Evolutionary conservation across 1,140 invertebrate genomes (phyloP).

Genomic region (Octopus bimaculoides): DNA sequence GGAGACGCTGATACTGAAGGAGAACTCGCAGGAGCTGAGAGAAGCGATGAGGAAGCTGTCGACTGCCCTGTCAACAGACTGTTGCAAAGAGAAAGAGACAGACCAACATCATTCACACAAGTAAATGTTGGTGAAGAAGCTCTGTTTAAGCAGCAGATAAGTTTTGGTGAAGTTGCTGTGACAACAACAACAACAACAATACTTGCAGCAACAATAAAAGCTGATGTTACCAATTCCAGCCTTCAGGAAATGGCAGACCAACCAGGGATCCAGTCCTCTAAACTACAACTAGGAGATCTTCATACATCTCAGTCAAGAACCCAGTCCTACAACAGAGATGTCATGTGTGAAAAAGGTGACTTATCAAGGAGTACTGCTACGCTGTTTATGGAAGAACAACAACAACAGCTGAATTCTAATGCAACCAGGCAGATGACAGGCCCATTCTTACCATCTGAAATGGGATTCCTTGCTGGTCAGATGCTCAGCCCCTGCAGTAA

Average conservation of each 20-base stretch:
- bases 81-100: too few relatives aligned
- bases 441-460: not conserved
- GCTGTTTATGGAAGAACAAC: too few relatives aligned
- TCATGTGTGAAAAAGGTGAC: not conserved
- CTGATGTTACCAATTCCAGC: not conserved
- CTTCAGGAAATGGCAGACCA: not conserved
- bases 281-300: not conserved
- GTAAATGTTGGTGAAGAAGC: too few relatives aligned
- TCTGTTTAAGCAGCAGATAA: too few relatives aligned
- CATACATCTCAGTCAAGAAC: not conserved
- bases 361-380: too few relatives aligned
- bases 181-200: too few relatives aligned
- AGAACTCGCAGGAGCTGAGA: not conserved
- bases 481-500: slow-evolving; percentile 6
- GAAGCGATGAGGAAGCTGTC: not conserved
- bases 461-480: not conserved
- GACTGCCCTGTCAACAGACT: too few relatives aligned
- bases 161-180: too few relatives aligned
- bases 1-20: not conserved
- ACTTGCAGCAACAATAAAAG: not conserved
- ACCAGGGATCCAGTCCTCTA: not conserved
- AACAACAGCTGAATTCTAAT: not conserved
- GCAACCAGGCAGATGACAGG: not conserved
- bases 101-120: too few relatives aligned
- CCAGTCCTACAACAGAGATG: not conserved